Evolutionary conservation across 2,797 vertebrate species (phyloP).

Genomic region (Rachycentron canadum): DNA sequence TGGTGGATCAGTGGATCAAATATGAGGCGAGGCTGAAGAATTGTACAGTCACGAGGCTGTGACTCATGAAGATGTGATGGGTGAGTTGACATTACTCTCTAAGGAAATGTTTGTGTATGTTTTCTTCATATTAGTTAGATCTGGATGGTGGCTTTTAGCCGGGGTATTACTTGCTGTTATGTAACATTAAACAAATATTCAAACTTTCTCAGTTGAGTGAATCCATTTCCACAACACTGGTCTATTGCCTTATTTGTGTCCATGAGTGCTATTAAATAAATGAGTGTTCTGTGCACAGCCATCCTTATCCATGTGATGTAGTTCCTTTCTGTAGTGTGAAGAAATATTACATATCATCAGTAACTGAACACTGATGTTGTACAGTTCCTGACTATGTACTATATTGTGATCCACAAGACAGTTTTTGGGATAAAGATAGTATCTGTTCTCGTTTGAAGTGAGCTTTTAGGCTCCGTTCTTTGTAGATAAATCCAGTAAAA

Average conservation of each 20-base stretch:
- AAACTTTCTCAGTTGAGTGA: neutral
- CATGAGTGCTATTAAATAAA: neutral
- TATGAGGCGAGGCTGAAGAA: conserved; percentile 37
- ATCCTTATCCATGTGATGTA: neutral
- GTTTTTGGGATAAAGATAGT: neutral
- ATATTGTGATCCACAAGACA: neutral
- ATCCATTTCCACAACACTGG: neutral
- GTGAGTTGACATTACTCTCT: conserved; percentile 44
- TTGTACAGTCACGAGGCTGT: conserved; percentile 28
- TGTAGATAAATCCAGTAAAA: conserved; percentile 3
- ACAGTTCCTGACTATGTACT: neutral
- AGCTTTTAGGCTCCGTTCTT: neutral
- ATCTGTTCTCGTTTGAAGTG: conserved; percentile 5
- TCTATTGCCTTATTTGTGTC: neutral
- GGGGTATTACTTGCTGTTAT: neutral
- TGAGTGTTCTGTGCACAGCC: neutral
- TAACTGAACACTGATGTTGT: neutral
- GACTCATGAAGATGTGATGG: conserved; percentile 33
- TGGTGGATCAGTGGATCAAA: conserved; percentile 31
- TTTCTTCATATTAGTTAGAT: neutral
- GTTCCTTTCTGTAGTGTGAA: neutral
- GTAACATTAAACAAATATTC: neutral
- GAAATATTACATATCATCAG: neutral
- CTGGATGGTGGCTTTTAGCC: neutral
- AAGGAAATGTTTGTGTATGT: conserved; percentile 21